These are phyloP conservation scores for Caerostris extrusa DNA, from an alignment of 1,140 invertebrate genomes.

Conservation along the genomic window DNA sequence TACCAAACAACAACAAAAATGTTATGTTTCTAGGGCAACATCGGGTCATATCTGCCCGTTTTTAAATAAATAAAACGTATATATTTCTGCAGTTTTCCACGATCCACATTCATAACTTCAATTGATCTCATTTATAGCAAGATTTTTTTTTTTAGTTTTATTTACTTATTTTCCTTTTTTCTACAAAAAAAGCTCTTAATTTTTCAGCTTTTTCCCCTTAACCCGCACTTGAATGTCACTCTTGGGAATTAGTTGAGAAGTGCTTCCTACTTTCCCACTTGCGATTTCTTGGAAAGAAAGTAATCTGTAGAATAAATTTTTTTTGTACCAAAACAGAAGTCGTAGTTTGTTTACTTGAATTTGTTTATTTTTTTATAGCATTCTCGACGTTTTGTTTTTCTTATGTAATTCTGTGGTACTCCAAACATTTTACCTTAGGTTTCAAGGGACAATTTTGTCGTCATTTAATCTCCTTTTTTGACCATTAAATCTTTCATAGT, in stretches of 20 bases:
- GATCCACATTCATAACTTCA: not conserved
- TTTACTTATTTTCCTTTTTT: not conserved
- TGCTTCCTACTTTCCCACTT: not conserved
- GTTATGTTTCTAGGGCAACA: no score
- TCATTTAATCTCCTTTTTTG: no score
- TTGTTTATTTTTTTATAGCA: no score
- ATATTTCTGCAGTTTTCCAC: not conserved
- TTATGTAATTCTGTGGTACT: no score
- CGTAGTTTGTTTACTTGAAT: not conserved
- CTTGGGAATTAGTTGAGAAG: not conserved
- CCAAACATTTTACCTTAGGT: no score
- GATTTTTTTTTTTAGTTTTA: not conserved
- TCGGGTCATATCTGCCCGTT: no score
- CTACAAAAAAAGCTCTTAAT: not conserved
- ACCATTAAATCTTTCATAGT: no score
- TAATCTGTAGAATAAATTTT: not conserved
- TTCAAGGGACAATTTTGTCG: no score
- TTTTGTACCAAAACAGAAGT: not conserved
- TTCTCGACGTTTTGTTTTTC: no score
- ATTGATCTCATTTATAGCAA: not conserved
- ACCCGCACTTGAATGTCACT: not conserved
- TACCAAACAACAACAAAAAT: no score
- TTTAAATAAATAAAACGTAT: no score
- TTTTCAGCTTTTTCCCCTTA: not conserved
- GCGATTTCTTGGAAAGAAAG: not conserved